These are phyloP conservation scores for Protobothrops mucrosquamatus DNA, from an alignment of 2,113 vertebrate genomes.

Conservation along the genomic window DNA sequence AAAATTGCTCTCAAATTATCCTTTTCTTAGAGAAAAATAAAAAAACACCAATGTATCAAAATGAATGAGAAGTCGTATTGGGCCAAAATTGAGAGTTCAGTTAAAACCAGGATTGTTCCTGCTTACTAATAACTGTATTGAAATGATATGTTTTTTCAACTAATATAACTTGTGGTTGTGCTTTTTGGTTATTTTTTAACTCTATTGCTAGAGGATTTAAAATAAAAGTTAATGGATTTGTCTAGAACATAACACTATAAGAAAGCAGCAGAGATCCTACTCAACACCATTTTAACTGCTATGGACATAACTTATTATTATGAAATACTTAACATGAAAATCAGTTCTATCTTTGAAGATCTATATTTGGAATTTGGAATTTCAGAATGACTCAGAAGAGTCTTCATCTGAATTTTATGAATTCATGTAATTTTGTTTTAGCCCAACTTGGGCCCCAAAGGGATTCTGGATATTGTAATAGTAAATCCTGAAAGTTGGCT, in stretches of 20 bases:
- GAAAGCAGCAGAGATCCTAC: slow-evolving; percentile 8
- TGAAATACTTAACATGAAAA: neutral
- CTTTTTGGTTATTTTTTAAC: slow-evolving; percentile 24
- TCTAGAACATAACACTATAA: neutral
- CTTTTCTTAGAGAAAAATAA: neutral
- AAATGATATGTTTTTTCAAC: neutral
- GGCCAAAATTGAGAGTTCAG: neutral
- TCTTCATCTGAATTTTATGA: neutral
- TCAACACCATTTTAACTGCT: neutral
- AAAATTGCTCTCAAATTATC: neutral
- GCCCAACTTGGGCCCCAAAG: neutral
- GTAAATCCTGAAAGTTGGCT: neutral
- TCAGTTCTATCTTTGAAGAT: neutral
- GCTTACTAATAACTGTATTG: neutral
- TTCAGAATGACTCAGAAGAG: neutral
- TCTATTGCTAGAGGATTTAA: slow-evolving; percentile 30
- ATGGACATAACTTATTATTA: neutral
- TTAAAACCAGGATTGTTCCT: neutral
- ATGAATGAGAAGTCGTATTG: neutral
- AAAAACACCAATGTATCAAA: neutral
- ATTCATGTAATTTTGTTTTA: neutral
- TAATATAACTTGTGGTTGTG: slow-evolving; percentile 24
- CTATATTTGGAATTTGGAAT: neutral
- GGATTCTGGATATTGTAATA: neutral
- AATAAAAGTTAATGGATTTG: neutral